phyloP scores from a whole-genome alignment of 2,888 invertebrate species.

The Amiota minor region DNA sequence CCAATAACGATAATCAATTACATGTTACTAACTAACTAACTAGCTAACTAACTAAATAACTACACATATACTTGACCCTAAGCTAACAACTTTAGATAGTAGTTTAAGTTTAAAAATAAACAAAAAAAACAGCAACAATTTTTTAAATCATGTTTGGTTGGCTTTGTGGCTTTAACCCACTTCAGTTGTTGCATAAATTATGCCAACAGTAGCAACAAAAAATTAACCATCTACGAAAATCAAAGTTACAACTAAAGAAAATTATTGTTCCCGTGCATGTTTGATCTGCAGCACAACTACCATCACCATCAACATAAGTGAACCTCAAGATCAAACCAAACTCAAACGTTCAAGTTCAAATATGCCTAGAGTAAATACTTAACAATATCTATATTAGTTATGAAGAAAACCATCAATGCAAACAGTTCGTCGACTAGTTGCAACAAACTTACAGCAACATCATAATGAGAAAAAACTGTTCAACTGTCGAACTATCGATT shows the following conservation, averaged over 20 bases:
- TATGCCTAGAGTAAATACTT: conserved; percentile 14
- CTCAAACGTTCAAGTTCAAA: conserved; percentile 5
- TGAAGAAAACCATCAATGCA: neutral
- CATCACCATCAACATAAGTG: neutral
- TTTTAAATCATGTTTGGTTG: neutral
- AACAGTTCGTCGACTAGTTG: conserved; percentile 11
- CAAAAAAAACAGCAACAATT: neutral
- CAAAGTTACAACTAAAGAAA: neutral
- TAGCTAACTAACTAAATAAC: neutral
- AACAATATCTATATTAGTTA: neutral
- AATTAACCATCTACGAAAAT: neutral
- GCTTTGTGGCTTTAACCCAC: conserved; percentile 23
- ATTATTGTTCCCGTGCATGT: neutral
- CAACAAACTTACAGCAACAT: neutral
- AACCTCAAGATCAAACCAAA: neutral
- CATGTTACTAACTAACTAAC: conserved; percentile 10
- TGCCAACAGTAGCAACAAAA: neutral
- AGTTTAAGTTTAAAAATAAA: neutral
- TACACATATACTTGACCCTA: neutral
- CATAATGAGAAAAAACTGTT: conserved; percentile 7
- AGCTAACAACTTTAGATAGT: neutral
- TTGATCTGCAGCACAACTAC: too few species aligned
- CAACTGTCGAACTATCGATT: neutral
- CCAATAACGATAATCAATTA: conserved; percentile 14
- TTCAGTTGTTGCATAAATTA: conserved; percentile 31